A percentile compares a stretch with the other conserved stretches of the same genome.
These are phyloP conservation scores for Leptinotarsa defecta DNA, from an alignment of 1,140 invertebrate genomes.

Conservation along the genomic window DNA sequence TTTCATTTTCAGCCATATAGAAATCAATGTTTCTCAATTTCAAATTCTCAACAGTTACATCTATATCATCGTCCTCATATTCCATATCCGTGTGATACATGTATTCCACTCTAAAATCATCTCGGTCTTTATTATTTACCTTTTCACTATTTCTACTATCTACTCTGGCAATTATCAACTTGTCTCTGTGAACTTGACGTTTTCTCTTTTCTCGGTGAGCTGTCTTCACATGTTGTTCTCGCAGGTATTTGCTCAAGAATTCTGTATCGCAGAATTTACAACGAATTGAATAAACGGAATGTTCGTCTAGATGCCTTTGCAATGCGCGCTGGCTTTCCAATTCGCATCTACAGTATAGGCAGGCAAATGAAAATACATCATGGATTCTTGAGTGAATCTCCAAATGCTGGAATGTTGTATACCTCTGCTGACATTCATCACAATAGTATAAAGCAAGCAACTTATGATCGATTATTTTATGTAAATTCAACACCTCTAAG, in stretches of 20 bases:
- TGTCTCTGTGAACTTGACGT: not conserved
- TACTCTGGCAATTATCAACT: constrained; percentile 5
- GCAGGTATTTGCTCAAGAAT: not conserved
- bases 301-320: constrained; percentile 17
- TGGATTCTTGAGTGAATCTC: not conserved
- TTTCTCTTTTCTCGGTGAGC: constrained; percentile 9
- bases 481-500: constrained; percentile 15
- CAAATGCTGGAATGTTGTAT: constrained; percentile 13
- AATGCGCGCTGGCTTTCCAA: not conserved
- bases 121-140: not conserved
- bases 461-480: constrained; percentile 20
- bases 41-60: constrained; percentile 13
- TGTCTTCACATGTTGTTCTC: constrained; percentile 10
- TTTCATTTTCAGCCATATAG: not conserved
- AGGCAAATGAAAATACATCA: constrained; percentile 3
- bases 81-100: constrained; percentile 1
- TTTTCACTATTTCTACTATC: not conserved
- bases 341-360: constrained; percentile 15
- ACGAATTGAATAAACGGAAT: constrained; percentile 12
- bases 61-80: not conserved
- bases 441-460: constrained; percentile 12
- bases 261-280: constrained; percentile 27
- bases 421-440: constrained; percentile 17
- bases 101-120: constrained; percentile 2
- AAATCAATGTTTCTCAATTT: not conserved